Conservation (phyloP, 2,113 vertebrate genomes). For the Riparia riparia region DNA sequence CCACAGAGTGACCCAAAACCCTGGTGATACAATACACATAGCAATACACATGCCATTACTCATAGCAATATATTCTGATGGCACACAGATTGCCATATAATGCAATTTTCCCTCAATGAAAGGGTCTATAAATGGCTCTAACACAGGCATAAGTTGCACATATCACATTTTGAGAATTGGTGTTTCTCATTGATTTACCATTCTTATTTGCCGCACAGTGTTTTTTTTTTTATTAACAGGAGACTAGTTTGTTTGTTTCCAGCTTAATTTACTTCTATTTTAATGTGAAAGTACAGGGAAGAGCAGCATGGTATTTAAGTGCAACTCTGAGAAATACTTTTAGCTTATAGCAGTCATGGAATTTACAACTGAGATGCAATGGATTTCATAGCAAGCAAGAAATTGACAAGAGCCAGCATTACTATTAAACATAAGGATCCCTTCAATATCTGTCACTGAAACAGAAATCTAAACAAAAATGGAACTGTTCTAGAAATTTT, state of each 20-base stretch:
- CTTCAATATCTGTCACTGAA: not conserved
- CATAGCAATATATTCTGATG: not conserved
- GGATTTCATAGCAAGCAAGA: not conserved
- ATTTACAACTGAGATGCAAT: not conserved
- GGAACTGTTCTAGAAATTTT: not conserved
- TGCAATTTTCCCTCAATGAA: constrained; percentile 7
- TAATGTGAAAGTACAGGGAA: not conserved
- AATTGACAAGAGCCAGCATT: not conserved
- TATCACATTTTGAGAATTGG: constrained; percentile 41
- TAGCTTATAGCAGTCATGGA: not conserved
- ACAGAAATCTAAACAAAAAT: not conserved
- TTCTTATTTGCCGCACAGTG: not conserved
- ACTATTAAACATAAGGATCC: not conserved
- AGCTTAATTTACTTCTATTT: not conserved
- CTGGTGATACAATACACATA: not conserved
- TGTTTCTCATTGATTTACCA: constrained; percentile 10
- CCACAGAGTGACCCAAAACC: not conserved
- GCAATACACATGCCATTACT: not conserved
- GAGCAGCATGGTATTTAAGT: not conserved
- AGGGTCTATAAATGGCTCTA: constrained; percentile 21
- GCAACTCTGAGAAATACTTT: not conserved
- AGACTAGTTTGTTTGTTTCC: not conserved
- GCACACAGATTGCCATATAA: constrained; percentile 19
- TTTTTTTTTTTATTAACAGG: not conserved
- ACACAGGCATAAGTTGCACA: not conserved